Conservation (phyloP, 2,797 vertebrate genomes). For the Macropodus opercularis region DNA sequence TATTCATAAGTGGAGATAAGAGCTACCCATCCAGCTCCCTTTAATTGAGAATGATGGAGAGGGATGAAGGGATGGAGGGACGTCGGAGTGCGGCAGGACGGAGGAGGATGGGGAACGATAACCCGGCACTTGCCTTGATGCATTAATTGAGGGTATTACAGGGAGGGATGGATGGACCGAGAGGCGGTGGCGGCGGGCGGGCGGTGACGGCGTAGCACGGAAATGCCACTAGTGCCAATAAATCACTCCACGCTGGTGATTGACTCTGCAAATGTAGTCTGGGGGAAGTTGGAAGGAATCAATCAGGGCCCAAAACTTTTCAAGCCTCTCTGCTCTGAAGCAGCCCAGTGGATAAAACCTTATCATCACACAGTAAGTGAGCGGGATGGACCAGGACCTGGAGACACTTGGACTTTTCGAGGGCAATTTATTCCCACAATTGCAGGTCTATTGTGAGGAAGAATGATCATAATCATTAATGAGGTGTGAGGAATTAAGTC, state of each 20-base stretch:
- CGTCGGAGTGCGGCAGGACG: constrained; percentile 52
- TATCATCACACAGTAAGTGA: constrained; percentile 44
- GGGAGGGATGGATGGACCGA: constrained; percentile 64
- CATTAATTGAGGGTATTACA: constrained; percentile 82
- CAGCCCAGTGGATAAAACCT: constrained; percentile 55
- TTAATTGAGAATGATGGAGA: constrained; percentile 84
- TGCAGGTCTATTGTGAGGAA: not conserved
- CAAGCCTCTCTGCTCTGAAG: constrained; percentile 33
- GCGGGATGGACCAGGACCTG: constrained; percentile 23
- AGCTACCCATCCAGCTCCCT: constrained; percentile 73
- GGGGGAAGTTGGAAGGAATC: constrained; percentile 65
- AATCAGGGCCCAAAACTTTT: constrained; percentile 67
- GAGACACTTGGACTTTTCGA: constrained; percentile 29
- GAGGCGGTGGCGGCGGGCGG: constrained; percentile 35
- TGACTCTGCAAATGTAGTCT: constrained; percentile 74
- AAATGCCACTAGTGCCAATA: constrained; percentile 77
- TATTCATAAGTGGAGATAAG: constrained; percentile 84
- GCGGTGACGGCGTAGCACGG: constrained; percentile 48
- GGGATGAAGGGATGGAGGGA: constrained; percentile 66
- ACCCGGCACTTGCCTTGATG: constrained; percentile 76
- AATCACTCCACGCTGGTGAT: constrained; percentile 68
- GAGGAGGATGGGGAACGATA: constrained; percentile 67
- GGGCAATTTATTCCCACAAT: constrained; percentile 27
- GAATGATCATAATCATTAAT: not conserved
- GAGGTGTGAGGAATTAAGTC: not conserved